Evolutionary conservation across 2,888 invertebrate genomes (phyloP).

Genomic region (Cheilosia scutellata): DNA sequence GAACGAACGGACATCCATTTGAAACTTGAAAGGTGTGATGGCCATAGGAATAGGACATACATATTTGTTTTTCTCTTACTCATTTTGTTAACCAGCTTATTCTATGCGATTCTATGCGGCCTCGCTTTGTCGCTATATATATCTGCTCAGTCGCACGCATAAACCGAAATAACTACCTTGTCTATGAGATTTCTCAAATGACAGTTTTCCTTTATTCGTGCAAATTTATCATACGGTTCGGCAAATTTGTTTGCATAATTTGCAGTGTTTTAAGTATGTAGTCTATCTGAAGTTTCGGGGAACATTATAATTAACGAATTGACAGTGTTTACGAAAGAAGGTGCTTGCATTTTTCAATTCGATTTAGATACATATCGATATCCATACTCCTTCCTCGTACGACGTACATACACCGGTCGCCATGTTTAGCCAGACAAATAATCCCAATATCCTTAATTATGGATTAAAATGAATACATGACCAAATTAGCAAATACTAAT

Average conservation of each 20-base stretch:
- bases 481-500: too few relatives aligned
- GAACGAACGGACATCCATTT: too few relatives aligned
- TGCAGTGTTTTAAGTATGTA: too few relatives aligned
- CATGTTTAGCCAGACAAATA: slow-evolving; percentile 28
- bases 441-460: not conserved
- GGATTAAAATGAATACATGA: too few relatives aligned
- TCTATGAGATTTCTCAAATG: too few relatives aligned
- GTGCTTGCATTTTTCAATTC: too few relatives aligned
- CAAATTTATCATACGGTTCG: not conserved
- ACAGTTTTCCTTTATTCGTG: slow-evolving; percentile 10
- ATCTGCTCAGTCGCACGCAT: slow-evolving; percentile 16
- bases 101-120: too few relatives aligned
- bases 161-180: not conserved
- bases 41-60: not conserved
- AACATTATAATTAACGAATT: too few relatives aligned
- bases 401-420: slow-evolving; percentile 15
- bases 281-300: too few relatives aligned
- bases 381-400: not conserved
- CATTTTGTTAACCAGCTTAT: not conserved
- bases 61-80: not conserved
- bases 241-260: not conserved
- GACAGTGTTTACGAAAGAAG: too few relatives aligned
- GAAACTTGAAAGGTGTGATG: too few relatives aligned
- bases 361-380: too few relatives aligned
- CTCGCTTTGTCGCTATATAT: not conserved